A percentile compares a stretch with the other conserved stretches of the same genome.
Evolutionary conservation across 2,888 invertebrate genomes (phyloP).

Genomic region (Troilus luridus): DNA sequence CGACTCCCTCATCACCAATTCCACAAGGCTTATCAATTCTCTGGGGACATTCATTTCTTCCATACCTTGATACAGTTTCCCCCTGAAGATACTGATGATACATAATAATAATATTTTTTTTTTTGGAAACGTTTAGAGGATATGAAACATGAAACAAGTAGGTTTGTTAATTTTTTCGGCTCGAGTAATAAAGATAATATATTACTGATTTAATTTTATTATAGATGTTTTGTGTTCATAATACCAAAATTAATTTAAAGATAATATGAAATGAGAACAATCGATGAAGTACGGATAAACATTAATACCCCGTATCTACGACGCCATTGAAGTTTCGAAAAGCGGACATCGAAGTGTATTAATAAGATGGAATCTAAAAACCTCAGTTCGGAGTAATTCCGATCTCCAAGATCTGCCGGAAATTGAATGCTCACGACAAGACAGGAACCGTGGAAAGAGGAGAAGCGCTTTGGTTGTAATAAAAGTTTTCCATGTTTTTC

Average conservation of each 20-base stretch:
- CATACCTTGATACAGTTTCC: too few species aligned
- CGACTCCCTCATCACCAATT: too few species aligned
- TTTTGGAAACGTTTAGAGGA: neutral
- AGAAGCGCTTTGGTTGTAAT: conserved; percentile 41
- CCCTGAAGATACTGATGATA: too few species aligned
- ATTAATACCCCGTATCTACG: neutral
- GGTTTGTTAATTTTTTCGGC: too few species aligned
- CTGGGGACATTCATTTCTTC: too few species aligned
- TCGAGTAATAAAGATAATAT: too few species aligned
- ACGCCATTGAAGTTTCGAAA: neutral
- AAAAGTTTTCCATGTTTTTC: conserved; percentile 47
- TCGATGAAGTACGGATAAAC: neutral
- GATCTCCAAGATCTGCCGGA: conserved; percentile 19
- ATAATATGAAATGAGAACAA: neutral
- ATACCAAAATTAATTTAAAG: neutral
- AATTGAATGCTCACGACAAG: conserved; percentile 13
- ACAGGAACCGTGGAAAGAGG: conserved; percentile 6
- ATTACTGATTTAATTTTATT: too few species aligned
- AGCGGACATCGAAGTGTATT: neutral
- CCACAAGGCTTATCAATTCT: too few species aligned
- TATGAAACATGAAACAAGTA: neutral
- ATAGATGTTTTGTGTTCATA: too few species aligned
- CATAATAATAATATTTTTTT: too few species aligned
- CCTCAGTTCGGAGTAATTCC: conserved; percentile 20
- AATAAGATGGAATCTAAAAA: neutral